Conservation (phyloP, 1,140 invertebrate genomes). For the Olivierus martensii region DNA sequence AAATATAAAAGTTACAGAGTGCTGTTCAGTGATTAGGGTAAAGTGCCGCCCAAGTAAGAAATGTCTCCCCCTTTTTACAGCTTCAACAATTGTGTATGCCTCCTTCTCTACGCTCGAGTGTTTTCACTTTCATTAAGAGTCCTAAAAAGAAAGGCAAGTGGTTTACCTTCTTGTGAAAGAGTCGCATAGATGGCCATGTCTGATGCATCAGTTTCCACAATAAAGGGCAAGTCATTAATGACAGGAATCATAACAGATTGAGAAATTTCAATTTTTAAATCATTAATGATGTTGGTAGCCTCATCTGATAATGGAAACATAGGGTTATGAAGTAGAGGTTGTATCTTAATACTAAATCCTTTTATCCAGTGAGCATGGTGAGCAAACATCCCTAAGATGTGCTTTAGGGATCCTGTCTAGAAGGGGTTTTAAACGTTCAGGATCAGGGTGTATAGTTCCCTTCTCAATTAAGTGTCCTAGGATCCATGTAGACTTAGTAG, state of each 20-base stretch:
- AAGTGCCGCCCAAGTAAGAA: slow-evolving; percentile 18
- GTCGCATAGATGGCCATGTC: slow-evolving; percentile 18
- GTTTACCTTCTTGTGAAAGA: slow-evolving; percentile 6
- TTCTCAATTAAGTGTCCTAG: slow-evolving; percentile 7
- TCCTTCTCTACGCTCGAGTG: slow-evolving; percentile 19
- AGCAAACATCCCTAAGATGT: neutral
- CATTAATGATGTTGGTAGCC: slow-evolving; percentile 8
- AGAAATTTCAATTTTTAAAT: slow-evolving; percentile 14
- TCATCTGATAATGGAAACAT: slow-evolving; percentile 12
- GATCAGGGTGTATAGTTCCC: slow-evolving; percentile 7
- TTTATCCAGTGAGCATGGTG: neutral
- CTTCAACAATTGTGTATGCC: slow-evolving; percentile 16
- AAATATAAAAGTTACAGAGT: slow-evolving; percentile 21
- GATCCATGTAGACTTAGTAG: slow-evolving; percentile 2
- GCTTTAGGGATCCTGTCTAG: neutral
- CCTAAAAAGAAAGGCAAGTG: slow-evolving; percentile 14
- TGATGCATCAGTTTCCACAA: slow-evolving; percentile 11
- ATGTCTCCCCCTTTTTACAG: slow-evolving; percentile 16
- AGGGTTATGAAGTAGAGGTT: neutral
- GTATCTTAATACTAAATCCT: neutral
- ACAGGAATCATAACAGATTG: slow-evolving; percentile 3
- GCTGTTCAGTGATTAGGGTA: slow-evolving; percentile 21
- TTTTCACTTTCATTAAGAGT: slow-evolving; percentile 10
- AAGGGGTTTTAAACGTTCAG: slow-evolving; percentile 5
- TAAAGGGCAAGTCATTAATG: neutral